phyloP scores from a whole-genome alignment of 2,888 invertebrate species.

The Cataglyphis cursor region DNA sequence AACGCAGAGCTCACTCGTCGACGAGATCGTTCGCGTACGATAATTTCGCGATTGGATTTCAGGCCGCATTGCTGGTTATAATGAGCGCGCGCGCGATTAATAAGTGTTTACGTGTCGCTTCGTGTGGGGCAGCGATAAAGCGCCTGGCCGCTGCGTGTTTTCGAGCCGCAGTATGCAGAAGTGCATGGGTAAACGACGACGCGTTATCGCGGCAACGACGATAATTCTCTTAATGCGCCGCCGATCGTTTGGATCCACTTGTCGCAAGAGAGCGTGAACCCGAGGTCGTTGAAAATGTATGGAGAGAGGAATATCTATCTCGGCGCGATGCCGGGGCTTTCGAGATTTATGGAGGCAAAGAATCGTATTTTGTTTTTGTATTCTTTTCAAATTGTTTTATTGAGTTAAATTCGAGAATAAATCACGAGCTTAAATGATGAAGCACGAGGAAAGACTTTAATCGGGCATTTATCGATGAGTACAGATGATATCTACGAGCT shows the following conservation, averaged over 20 bases:
- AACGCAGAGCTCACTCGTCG: conserved; percentile 68
- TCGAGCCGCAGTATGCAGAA: conserved; percentile 72
- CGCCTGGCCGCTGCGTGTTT: conserved; percentile 38
- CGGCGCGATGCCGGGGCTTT: background rate
- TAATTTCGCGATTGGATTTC: conserved; percentile 66
- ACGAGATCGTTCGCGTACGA: conserved; percentile 65
- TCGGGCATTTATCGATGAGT: conserved; percentile 7
- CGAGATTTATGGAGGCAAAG: background rate
- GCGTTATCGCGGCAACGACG: conserved; percentile 61
- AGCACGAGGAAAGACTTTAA: background rate
- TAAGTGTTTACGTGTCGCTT: conserved; percentile 83
- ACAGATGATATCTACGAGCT: background rate
- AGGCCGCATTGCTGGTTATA: conserved; percentile 74
- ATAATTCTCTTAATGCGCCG: conserved; percentile 66
- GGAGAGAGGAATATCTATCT: background rate
- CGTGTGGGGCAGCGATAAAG: conserved; percentile 82
- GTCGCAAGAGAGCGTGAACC: conserved; percentile 58
- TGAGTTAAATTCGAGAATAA: background rate
- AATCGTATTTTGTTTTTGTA: background rate
- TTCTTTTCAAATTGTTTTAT: background rate
- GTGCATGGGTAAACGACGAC: conserved; percentile 63
- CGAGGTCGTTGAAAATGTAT: conserved; percentile 50
- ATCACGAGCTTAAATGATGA: background rate
- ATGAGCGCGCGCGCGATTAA: conserved; percentile 79
- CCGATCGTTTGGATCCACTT: conserved; percentile 53